Evolutionary conservation across 2,797 vertebrate species (phyloP).

Genomic region (Knipowitschia caucasica): DNA sequence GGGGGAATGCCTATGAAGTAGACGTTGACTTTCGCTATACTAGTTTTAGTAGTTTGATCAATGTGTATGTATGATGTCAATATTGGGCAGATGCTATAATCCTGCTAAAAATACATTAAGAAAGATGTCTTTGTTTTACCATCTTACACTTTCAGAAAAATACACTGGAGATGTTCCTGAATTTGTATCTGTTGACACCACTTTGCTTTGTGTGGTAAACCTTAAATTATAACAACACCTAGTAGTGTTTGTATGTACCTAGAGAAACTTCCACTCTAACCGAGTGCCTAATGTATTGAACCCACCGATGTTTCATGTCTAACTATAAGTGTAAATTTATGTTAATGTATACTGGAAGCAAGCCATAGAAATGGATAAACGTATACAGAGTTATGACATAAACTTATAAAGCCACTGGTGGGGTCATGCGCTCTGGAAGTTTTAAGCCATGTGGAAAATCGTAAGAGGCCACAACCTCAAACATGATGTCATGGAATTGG

Average conservation of each 20-base stretch:
- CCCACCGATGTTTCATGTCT: conserved; percentile 19
- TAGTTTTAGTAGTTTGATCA: conserved; percentile 14
- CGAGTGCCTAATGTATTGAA: conserved; percentile 66
- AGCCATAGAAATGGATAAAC: conserved; percentile 69
- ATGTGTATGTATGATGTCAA: conserved; percentile 27
- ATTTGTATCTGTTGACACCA: conserved; percentile 22
- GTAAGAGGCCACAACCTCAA: conserved; percentile 45
- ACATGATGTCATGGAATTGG: conserved; percentile 74
- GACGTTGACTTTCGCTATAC: conserved; percentile 9
- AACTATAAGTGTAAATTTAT: conserved; percentile 45
- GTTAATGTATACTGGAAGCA: conserved; percentile 64
- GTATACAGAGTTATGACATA: conserved; percentile 37
- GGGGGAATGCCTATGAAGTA: conserved; percentile 4
- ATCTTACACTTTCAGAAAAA: conserved; percentile 26
- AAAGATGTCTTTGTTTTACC: conserved; percentile 36
- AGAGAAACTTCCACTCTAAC: conserved; percentile 42
- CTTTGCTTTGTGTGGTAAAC: conserved; percentile 30
- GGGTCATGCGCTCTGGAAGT: conserved; percentile 52
- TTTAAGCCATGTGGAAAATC: conserved; percentile 61
- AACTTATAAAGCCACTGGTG: conserved; percentile 27
- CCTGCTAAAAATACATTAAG: conserved; percentile 16
- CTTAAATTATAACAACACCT: conserved; percentile 18
- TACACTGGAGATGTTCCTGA: conserved; percentile 28
- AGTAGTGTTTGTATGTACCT: conserved; percentile 28
- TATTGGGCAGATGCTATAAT: conserved; percentile 24